phyloP scores from a whole-genome alignment of 2,113 vertebrate species.

The Gallinago jamesoni region DNA sequence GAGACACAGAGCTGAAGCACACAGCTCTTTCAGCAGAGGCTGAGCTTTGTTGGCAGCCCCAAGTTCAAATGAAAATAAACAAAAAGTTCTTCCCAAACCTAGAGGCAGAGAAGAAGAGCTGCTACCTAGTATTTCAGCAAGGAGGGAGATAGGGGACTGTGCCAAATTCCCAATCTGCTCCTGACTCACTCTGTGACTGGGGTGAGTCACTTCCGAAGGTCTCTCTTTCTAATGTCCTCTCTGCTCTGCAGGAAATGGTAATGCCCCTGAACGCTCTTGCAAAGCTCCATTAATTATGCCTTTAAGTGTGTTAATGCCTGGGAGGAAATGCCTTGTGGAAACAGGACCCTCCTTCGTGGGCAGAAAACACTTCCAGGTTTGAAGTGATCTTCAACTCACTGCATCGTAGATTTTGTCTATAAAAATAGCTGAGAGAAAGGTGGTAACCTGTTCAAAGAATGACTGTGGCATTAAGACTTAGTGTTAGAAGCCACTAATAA shows the following conservation, averaged over 20 bases:
- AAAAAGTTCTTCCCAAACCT: neutral
- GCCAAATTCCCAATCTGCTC: neutral
- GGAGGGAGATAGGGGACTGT: neutral
- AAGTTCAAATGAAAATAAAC: neutral
- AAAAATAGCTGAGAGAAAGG: neutral
- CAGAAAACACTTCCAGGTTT: neutral
- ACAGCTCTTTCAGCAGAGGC: neutral
- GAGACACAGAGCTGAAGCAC: neutral
- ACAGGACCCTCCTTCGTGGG: neutral
- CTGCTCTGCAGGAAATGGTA: neutral
- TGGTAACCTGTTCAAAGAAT: neutral
- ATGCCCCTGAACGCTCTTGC: neutral
- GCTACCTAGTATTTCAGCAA: neutral
- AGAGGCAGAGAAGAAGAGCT: neutral
- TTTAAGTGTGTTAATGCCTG: neutral
- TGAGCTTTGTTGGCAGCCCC: neutral
- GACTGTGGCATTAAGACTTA: neutral
- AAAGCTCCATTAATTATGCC: neutral
- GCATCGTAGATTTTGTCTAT: neutral
- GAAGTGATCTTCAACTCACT: neutral
- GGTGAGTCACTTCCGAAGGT: slow-evolving; percentile 25
- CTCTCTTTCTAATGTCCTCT: slow-evolving; percentile 6
- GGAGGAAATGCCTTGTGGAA: neutral
- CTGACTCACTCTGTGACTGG: slow-evolving; percentile 27
- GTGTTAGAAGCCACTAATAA: neutral